Evolutionary conservation across 2,113 vertebrate species (phyloP).

Genomic region (Opisthocomus hoazin): DNA sequence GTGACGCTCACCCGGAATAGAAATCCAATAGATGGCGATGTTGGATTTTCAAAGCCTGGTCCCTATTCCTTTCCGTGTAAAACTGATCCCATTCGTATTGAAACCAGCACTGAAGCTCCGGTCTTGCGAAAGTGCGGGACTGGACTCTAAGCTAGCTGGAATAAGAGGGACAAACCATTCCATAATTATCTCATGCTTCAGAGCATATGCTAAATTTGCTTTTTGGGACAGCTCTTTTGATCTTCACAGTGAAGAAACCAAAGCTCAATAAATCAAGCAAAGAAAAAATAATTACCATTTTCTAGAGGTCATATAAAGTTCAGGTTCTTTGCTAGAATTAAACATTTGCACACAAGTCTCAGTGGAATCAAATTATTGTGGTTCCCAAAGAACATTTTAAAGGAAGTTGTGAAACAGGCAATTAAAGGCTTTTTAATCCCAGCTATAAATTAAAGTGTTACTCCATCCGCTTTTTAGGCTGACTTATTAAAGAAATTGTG

Average conservation of each 20-base stretch:
- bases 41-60: not conserved
- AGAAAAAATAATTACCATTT: slow-evolving; percentile 17
- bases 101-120: not conserved
- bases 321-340: not conserved
- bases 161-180: not conserved
- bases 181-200: not conserved
- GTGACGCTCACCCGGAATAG: not conserved
- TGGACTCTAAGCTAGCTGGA: not conserved
- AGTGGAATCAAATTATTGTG: not conserved
- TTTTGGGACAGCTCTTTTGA: not conserved
- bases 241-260: not conserved
- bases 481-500: not conserved
- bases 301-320: slow-evolving; percentile 7
- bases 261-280: not conserved
- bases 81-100: not conserved
- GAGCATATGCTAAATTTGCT: not conserved
- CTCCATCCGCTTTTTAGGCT: not conserved
- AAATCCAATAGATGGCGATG: slow-evolving; percentile 38
- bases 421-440: slow-evolving; percentile 20
- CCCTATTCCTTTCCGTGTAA: not conserved
- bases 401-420: slow-evolving; percentile 29
- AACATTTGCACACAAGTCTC: slow-evolving; percentile 25
- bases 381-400: not conserved
- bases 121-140: not conserved
- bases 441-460: slow-evolving; percentile 17